phyloP scores from a whole-genome alignment of 1,140 invertebrate species.

The Orussus abietinus region DNA sequence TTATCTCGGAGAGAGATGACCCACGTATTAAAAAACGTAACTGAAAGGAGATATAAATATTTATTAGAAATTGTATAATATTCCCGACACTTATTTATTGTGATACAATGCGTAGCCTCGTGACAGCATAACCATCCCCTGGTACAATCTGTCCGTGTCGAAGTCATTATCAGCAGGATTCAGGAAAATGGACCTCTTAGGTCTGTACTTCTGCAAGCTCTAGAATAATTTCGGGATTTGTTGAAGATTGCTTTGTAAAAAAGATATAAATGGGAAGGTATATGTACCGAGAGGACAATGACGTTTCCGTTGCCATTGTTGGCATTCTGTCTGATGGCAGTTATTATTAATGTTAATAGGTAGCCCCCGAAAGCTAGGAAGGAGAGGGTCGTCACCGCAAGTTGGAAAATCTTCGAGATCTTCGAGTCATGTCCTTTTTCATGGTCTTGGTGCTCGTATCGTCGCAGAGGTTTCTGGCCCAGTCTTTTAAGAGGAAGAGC shows the following conservation, averaged over 20 bases:
- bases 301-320: constrained; percentile 25
- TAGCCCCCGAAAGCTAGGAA: constrained; percentile 78
- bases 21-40: no score
- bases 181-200: constrained; percentile 28
- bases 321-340: constrained; percentile 59
- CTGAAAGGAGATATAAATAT: no score
- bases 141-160: constrained; percentile 36
- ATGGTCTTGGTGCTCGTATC: constrained; percentile 54
- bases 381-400: constrained; percentile 68
- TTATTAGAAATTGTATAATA: no score
- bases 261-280: constrained; percentile 2
- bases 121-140: constrained; percentile 46
- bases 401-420: constrained; percentile 67
- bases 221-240: constrained; percentile 8
- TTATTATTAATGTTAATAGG: constrained; percentile 67
- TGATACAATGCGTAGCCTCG: constrained; percentile 31
- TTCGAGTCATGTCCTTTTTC: constrained; percentile 47
- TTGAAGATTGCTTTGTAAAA: not conserved
- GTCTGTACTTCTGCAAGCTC: constrained; percentile 30
- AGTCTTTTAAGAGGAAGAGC: constrained; percentile 23
- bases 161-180: constrained; percentile 32
- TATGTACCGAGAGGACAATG: constrained; percentile 43
- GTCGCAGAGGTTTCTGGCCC: constrained; percentile 31
- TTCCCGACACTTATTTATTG: constrained; percentile 9
- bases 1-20: no score